A percentile compares a stretch with the other conserved stretches of the same genome.
phyloP scores from a whole-genome alignment of 2,888 invertebrate species.

The Timema podura region DNA sequence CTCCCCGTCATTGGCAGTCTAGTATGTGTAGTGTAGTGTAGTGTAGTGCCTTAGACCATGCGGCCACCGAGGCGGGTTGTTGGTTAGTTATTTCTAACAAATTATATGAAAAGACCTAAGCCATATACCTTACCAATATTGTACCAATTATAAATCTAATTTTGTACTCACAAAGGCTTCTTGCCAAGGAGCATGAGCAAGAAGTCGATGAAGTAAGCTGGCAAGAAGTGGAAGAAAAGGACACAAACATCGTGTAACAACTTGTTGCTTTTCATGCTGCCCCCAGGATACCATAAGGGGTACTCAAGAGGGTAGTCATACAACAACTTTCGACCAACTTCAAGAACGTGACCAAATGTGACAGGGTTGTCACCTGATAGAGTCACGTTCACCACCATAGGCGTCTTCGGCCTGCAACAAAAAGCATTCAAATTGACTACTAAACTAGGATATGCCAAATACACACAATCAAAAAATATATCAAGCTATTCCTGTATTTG shows the following conservation, averaged over 20 bases:
- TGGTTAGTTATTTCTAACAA: too few species aligned
- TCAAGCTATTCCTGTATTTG: not conserved
- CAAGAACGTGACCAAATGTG: slow-evolving; percentile 52
- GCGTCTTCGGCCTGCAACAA: slow-evolving; percentile 24
- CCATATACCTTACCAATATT: too few species aligned
- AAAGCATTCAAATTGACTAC: not conserved
- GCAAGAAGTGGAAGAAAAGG: slow-evolving; percentile 50
- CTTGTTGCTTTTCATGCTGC: slow-evolving; percentile 37
- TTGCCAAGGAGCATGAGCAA: slow-evolving; percentile 34
- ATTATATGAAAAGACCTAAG: too few species aligned
- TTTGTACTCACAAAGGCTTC: slow-evolving; percentile 31
- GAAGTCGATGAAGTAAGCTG: slow-evolving; percentile 50
- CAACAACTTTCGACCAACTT: slow-evolving; percentile 40
- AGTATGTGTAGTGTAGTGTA: too few species aligned
- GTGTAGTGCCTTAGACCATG: too few species aligned
- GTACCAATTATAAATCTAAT: not conserved
- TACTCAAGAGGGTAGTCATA: slow-evolving; percentile 46
- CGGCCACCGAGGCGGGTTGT: too few species aligned
- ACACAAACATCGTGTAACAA: slow-evolving; percentile 45
- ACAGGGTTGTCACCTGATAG: slow-evolving; percentile 53
- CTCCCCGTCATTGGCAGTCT: too few species aligned
- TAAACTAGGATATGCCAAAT: not conserved
- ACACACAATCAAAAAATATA: not conserved
- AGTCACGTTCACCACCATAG: slow-evolving; percentile 54
- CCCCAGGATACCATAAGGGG: slow-evolving; percentile 43